Conservation (phyloP, 2,113 vertebrate genomes). For the Dicerorhinus sumatrensis region DNA sequence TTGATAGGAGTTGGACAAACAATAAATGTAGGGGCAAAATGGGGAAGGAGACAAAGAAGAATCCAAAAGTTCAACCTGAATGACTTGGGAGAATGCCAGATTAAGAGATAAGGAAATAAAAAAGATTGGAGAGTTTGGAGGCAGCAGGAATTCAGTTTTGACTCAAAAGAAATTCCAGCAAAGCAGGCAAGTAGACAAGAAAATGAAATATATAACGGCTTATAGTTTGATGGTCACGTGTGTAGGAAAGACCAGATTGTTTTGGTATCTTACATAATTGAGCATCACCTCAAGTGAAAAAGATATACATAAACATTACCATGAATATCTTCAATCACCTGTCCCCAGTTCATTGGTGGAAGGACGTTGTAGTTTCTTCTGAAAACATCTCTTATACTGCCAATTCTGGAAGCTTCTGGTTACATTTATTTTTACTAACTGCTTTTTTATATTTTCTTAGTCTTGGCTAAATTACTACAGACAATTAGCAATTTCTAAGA, state of each 20-base stretch:
- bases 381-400: not conserved
- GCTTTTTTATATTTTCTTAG: not conserved
- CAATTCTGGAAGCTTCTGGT: slow-evolving; percentile 23
- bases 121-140: not conserved
- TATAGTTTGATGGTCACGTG: not conserved
- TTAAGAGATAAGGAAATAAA: not conserved
- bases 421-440: not conserved
- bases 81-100: not conserved
- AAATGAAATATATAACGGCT: not conserved
- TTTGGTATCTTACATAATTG: not conserved
- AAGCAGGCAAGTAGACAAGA: not conserved
- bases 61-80: not conserved
- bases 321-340: not conserved
- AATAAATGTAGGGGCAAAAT: not conserved
- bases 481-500: slow-evolving; percentile 12
- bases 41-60: not conserved
- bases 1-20: not conserved
- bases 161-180: not conserved
- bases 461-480: not conserved
- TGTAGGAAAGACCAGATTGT: not conserved
- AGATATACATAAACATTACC: not conserved
- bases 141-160: not conserved
- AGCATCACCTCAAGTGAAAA: not conserved
- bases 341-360: not conserved
- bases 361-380: not conserved